A percentile compares a stretch with the other conserved stretches of the same genome.
Evolutionary conservation across 64 coral and sea anemone species (phyloP).

Genomic region (Porites australiensis): DNA sequence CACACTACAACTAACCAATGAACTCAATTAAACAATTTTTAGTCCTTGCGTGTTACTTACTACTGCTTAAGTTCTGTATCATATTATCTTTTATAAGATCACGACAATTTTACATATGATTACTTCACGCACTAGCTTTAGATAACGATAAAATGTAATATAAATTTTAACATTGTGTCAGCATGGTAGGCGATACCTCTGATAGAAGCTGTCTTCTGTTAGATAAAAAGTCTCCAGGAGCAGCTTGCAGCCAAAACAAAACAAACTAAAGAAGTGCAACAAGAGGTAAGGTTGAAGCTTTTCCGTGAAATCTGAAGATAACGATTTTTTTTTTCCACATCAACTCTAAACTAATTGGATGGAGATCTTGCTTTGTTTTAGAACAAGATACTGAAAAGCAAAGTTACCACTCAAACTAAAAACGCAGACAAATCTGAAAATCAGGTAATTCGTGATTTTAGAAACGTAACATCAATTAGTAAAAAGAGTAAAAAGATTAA

Average conservation of each 20-base stretch:
- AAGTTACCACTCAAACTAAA: slow-evolving; percentile 71
- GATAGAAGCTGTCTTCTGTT: background rate
- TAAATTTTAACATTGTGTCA: too few relatives aligned
- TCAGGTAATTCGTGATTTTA: slow-evolving; percentile 21
- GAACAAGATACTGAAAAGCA: slow-evolving; percentile 71
- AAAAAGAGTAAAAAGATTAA: too few relatives aligned
- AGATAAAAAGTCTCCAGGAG: slow-evolving; percentile 67
- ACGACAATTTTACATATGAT: background rate
- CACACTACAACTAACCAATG: too few relatives aligned
- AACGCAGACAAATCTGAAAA: slow-evolving; percentile 56
- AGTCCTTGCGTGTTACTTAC: too few relatives aligned
- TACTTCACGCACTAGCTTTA: background rate
- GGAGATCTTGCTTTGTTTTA: slow-evolving; percentile 15
- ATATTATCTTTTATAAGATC: too few relatives aligned
- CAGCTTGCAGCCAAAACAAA: slow-evolving; percentile 76
- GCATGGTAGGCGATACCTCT: background rate
- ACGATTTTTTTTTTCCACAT: background rate
- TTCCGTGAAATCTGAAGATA: background rate
- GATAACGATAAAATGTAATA: too few relatives aligned
- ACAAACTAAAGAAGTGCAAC: slow-evolving; percentile 76
- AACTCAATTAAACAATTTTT: too few relatives aligned
- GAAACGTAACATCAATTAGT: too few relatives aligned
- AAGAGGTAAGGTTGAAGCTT: slow-evolving; percentile 57
- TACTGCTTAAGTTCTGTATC: too few relatives aligned
- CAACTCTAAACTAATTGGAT: background rate